A percentile compares a stretch with the other conserved stretches of the same genome.
Evolutionary conservation across 2,888 invertebrate species (phyloP).

Genomic region (Cactoblastis cactorum): DNA sequence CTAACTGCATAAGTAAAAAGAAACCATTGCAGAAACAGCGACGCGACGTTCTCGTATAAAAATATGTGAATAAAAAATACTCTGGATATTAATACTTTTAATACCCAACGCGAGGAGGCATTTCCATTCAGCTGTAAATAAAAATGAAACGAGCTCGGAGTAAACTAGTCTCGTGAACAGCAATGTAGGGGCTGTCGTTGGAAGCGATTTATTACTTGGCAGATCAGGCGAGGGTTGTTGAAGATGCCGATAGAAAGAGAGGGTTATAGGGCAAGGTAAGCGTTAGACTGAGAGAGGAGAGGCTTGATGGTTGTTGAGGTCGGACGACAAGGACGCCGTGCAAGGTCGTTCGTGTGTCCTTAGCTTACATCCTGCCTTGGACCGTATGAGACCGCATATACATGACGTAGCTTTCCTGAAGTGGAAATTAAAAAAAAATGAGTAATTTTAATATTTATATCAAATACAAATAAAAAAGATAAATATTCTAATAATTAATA

Average conservation of each 20-base stretch:
- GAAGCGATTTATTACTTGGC: conserved; percentile 63
- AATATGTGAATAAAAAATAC: conserved; percentile 41
- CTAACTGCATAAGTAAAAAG: conserved; percentile 46
- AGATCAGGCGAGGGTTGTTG: conserved; percentile 50
- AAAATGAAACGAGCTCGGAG: conserved; percentile 53
- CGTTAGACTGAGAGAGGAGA: conserved; percentile 40
- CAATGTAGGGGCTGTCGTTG: conserved; percentile 56
- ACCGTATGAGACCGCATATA: conserved; percentile 23
- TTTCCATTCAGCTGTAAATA: conserved; percentile 60
- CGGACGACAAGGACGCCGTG: conserved; percentile 63
- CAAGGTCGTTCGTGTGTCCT: conserved; percentile 64
- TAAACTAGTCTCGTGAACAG: conserved; percentile 48
- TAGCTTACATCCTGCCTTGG: conserved; percentile 42
- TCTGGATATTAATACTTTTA: conserved; percentile 56
- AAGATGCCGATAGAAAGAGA: conserved; percentile 39
- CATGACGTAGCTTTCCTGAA: too few relatives aligned
- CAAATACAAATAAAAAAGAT: too few relatives aligned
- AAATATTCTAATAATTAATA: too few relatives aligned
- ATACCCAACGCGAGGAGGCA: conserved; percentile 45
- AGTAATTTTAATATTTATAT: too few relatives aligned
- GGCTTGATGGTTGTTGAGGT: conserved; percentile 40
- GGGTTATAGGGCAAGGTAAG: conserved; percentile 23
- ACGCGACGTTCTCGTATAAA: conserved; percentile 32
- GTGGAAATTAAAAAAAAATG: too few relatives aligned
- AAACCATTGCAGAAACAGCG: conserved; percentile 24